Evolutionary conservation across 2,888 invertebrate species (phyloP).

Genomic region (Polia nebulosa): DNA sequence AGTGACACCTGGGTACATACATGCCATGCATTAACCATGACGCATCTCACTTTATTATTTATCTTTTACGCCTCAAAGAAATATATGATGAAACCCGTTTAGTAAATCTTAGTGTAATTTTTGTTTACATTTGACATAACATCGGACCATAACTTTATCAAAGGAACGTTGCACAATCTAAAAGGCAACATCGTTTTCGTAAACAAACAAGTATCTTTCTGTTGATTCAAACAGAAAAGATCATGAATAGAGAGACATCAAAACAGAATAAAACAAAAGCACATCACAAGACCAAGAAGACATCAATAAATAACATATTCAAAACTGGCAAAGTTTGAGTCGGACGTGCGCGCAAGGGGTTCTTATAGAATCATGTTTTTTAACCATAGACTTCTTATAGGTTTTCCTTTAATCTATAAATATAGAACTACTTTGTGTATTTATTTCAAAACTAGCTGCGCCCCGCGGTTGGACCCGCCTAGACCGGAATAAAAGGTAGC

Average conservation of each 20-base stretch:
- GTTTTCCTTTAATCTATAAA: too few relatives aligned
- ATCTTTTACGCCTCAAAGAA: not conserved
- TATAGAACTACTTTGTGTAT: too few relatives aligned
- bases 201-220: slow-evolving; percentile 4
- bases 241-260: slow-evolving; percentile 3
- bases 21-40: slow-evolving; percentile 33
- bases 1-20: slow-evolving; percentile 20
- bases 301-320: slow-evolving; percentile 24
- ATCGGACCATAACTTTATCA: not conserved
- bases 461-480: too few relatives aligned
- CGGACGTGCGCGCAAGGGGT: too few relatives aligned
- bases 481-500: too few relatives aligned
- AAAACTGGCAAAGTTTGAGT: too few relatives aligned
- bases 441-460: too few relatives aligned
- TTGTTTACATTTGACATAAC: slow-evolving; percentile 3
- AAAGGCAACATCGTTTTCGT: not conserved
- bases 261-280: slow-evolving; percentile 27
- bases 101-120: not conserved
- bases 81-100: slow-evolving; percentile 9
- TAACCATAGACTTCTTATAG: too few relatives aligned
- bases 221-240: slow-evolving; percentile 7
- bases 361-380: too few relatives aligned
- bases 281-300: slow-evolving; percentile 8
- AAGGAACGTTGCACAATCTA: slow-evolving; percentile 17
- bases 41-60: slow-evolving; percentile 18